phyloP scores from a whole-genome alignment of 1,140 invertebrate genomes.

The Halyomorpha halys region DNA sequence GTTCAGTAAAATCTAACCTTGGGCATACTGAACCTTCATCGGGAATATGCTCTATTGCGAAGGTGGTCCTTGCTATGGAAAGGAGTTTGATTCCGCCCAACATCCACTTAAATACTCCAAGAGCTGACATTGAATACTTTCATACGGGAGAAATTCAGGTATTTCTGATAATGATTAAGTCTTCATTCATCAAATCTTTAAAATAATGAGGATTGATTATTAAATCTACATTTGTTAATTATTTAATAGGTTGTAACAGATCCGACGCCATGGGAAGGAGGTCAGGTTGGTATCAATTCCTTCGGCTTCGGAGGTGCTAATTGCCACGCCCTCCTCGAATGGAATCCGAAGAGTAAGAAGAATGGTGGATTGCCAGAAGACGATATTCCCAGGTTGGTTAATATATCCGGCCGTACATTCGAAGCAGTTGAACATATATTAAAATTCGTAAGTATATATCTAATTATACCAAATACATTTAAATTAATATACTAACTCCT shows the following conservation, averaged over 20 bases:
- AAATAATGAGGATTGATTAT: too few species aligned
- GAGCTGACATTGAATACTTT: conserved; percentile 53
- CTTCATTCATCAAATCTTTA: too few species aligned
- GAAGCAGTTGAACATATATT: conserved; percentile 59
- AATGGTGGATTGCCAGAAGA: conserved; percentile 41
- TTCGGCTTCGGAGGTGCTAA: conserved; percentile 56
- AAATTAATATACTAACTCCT: too few species aligned
- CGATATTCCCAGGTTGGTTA: conserved; percentile 50
- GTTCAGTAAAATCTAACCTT: conserved; percentile 87
- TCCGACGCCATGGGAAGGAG: conserved; percentile 49
- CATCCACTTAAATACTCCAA: conserved; percentile 56
- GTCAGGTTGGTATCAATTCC: conserved; percentile 45
- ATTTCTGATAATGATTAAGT: not conserved
- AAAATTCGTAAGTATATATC: conserved; percentile 41
- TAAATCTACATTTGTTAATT: not conserved
- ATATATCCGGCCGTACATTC: conserved; percentile 55
- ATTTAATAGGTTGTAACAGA: conserved; percentile 49
- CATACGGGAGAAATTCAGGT: conserved; percentile 45
- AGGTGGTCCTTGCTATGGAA: conserved; percentile 62
- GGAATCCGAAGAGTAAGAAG: conserved; percentile 42
- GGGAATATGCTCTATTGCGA: conserved; percentile 72
- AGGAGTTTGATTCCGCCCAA: conserved; percentile 56
- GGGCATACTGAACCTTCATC: conserved; percentile 88
- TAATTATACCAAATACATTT: too few species aligned
- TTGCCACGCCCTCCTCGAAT: conserved; percentile 54